Conservation (phyloP, 2,113 vertebrate species). For the Typhlomys cinereus region DNA sequence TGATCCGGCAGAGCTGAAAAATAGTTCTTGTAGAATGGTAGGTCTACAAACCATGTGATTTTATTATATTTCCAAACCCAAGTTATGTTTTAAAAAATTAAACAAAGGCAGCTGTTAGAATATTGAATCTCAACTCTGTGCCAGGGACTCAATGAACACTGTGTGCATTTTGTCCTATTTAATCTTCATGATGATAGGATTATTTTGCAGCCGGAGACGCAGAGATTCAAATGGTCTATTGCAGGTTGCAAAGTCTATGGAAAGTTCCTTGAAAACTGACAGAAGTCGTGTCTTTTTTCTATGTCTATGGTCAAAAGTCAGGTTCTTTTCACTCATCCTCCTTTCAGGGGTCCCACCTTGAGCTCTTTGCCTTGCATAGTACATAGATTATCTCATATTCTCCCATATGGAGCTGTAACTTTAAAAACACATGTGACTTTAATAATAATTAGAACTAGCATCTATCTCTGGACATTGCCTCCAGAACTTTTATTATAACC, state of each 20-base stretch:
- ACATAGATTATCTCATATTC: not conserved
- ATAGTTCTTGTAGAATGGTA: not conserved
- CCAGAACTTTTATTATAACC: constrained; percentile 6
- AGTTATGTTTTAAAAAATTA: constrained; percentile 34
- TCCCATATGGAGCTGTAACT: not conserved
- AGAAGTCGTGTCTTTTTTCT: too few species aligned
- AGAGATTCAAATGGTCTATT: not conserved
- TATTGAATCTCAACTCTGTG: not conserved
- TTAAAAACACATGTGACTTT: not conserved
- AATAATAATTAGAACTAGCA: not conserved
- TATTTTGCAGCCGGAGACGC: constrained; percentile 9
- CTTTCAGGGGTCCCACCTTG: not conserved
- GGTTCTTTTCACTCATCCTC: not conserved
- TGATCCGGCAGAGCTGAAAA: not conserved
- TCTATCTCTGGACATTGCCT: not conserved
- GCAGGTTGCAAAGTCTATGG: not conserved
- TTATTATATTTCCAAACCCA: not conserved
- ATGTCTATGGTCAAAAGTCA: not conserved
- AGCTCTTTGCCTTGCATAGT: not conserved
- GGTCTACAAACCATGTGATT: not conserved
- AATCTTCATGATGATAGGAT: not conserved
- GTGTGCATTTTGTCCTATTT: not conserved
- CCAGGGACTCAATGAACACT: not conserved
- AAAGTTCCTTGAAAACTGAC: not conserved
- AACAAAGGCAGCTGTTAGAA: not conserved